Conservation (phyloP, 1,140 invertebrate genomes). For the Leptopilina clavipes region DNA sequence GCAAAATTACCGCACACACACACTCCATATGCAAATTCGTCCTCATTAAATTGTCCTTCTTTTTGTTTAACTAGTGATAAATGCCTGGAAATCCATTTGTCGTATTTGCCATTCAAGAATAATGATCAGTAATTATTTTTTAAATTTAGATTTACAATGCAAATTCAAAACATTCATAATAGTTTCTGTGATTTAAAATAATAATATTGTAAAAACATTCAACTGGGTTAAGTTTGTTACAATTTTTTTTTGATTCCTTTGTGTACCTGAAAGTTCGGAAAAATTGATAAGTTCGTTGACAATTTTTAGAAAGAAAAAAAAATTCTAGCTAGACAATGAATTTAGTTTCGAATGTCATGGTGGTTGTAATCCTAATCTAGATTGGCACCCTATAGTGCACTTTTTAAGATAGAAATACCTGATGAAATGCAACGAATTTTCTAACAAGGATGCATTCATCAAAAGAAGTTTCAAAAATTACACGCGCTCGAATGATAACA, state of each 20-base stretch:
- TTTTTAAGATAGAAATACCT: background rate
- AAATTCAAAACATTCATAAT: no score
- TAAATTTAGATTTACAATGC: no score
- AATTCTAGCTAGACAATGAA: conserved; percentile 22
- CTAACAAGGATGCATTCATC: background rate
- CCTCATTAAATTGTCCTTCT: no score
- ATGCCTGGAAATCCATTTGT: no score
- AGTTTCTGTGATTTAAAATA: no score
- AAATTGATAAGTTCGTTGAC: background rate
- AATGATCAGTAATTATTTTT: no score
- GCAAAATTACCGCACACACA: background rate
- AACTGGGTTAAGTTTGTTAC: no score
- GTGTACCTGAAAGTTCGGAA: background rate
- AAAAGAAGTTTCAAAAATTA: background rate
- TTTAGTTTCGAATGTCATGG: conserved; percentile 1
- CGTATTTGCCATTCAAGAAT: no score
- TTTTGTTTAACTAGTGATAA: no score
- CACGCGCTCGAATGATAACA: background rate
- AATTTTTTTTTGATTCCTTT: background rate
- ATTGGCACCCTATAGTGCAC: background rate
- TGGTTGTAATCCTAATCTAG: conserved; percentile 28
- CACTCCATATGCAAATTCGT: background rate
- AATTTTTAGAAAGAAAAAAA: background rate
- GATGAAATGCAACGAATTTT: background rate
- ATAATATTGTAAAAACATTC: no score